Conservation (phyloP, 2,888 invertebrate species). For the Nymphalis urticae region DNA sequence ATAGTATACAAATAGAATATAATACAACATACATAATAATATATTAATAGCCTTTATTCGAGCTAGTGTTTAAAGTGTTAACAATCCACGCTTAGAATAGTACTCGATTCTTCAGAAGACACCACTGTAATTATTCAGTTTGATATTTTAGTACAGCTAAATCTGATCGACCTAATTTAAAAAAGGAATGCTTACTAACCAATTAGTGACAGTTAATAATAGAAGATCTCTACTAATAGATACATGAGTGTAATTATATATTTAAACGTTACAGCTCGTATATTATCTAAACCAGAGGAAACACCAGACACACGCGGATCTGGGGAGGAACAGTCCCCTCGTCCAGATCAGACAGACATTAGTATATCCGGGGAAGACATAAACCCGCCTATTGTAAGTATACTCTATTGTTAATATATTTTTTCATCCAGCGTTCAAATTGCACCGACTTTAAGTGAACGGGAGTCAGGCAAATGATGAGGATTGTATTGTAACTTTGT, state of each 20-base stretch:
- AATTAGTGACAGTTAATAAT: background rate
- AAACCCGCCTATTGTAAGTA: constrained; percentile 60
- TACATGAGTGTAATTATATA: background rate
- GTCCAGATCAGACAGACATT: constrained; percentile 69
- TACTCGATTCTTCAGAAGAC: too few relatives aligned
- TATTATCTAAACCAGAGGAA: constrained; percentile 56
- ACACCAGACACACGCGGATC: constrained; percentile 56
- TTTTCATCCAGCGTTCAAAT: too few relatives aligned
- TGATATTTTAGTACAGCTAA: too few relatives aligned
- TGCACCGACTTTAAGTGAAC: too few relatives aligned
- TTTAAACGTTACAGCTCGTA: constrained; percentile 58
- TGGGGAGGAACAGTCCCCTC: constrained; percentile 65
- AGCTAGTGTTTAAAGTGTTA: too few relatives aligned
- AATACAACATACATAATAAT: too few relatives aligned
- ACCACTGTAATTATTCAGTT: too few relatives aligned
- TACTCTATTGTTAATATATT: too few relatives aligned
- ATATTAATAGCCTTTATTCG: too few relatives aligned
- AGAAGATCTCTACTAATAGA: background rate
- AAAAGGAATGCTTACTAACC: background rate
- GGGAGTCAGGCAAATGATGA: too few relatives aligned
- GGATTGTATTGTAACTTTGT: background rate
- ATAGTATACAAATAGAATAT: too few relatives aligned
- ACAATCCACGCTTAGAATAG: too few relatives aligned
- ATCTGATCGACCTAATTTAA: background rate
- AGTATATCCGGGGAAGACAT: constrained; percentile 70